Evolutionary conservation across 1,140 invertebrate genomes (phyloP).

Genomic region (Heliconius congener): DNA sequence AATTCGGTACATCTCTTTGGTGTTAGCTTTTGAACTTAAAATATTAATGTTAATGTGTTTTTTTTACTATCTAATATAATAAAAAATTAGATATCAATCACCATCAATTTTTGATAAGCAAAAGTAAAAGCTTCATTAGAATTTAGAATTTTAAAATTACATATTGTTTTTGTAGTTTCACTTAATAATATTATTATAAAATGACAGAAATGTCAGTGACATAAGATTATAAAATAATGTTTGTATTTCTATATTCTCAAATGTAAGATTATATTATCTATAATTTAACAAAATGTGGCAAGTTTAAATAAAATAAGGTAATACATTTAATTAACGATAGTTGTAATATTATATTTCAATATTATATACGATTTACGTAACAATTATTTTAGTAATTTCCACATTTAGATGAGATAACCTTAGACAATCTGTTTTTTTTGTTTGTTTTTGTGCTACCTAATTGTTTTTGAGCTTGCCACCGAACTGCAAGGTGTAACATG

Average conservation of each 20-base stretch:
- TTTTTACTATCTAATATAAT: background rate
- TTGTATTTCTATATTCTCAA: background rate
- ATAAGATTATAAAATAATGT: background rate
- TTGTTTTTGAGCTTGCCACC: background rate
- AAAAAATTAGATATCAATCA: background rate
- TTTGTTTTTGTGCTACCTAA: background rate
- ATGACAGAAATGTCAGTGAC: background rate
- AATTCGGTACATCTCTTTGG: background rate
- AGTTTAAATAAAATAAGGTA: background rate
- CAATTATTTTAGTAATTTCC: too few relatives aligned
- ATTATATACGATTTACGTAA: too few relatives aligned
- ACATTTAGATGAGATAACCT: too few relatives aligned
- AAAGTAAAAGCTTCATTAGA: constrained; percentile 2
- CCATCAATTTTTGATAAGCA: background rate
- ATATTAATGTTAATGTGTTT: too few relatives aligned
- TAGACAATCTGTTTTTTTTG: too few relatives aligned
- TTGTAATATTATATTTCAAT: too few relatives aligned
- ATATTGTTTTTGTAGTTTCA: background rate
- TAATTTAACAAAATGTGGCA: background rate
- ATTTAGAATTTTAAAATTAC: background rate
- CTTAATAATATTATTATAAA: too few relatives aligned
- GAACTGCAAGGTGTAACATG: background rate
- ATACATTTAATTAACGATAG: too few relatives aligned
- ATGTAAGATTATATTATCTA: too few relatives aligned
- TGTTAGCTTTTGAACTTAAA: background rate